Percentiles rank a stretch among this genome's conserved stretches.
Conservation (phyloP, 2,113 vertebrate genomes). For the Lycocorax pyrrhopterus region DNA sequence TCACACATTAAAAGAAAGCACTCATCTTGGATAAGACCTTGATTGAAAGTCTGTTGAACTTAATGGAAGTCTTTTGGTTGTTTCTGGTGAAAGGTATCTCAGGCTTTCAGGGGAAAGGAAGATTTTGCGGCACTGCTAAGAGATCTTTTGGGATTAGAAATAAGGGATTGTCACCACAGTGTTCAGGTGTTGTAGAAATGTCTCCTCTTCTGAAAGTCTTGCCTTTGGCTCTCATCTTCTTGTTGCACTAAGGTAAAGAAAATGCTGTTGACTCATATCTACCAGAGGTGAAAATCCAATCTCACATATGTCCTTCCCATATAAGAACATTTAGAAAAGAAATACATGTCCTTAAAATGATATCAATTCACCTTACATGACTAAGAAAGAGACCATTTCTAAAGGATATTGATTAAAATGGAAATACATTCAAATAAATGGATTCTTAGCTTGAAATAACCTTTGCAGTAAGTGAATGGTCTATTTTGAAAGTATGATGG, state of each 20-base stretch:
- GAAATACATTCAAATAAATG: conserved; percentile 81
- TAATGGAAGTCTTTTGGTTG: background rate
- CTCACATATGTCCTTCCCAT: conserved; percentile 16
- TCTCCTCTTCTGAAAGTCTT: background rate
- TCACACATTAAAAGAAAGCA: conserved; percentile 10
- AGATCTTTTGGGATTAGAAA: background rate
- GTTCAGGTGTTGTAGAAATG: background rate
- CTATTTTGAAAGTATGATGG: conserved; percentile 78
- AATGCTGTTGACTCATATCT: background rate
- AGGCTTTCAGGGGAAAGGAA: background rate
- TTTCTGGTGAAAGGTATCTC: background rate
- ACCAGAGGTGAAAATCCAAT: conserved; percentile 19
- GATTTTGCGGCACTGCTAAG: background rate
- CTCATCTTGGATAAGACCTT: background rate
- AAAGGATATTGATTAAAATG: conserved; percentile 74
- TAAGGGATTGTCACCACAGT: background rate
- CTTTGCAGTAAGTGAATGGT: conserved; percentile 69
- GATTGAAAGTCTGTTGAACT: background rate
- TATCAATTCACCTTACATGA: conserved; percentile 67
- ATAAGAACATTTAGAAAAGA: conserved; percentile 30
- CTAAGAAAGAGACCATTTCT: conserved; percentile 58
- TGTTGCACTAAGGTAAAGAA: background rate
- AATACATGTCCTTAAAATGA: conserved; percentile 64
- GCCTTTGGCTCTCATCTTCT: background rate
- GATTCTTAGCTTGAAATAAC: conserved; percentile 73